These are phyloP conservation scores for Spilarctia lutea DNA, from an alignment of 2,888 invertebrate species.

Conservation along the genomic window DNA sequence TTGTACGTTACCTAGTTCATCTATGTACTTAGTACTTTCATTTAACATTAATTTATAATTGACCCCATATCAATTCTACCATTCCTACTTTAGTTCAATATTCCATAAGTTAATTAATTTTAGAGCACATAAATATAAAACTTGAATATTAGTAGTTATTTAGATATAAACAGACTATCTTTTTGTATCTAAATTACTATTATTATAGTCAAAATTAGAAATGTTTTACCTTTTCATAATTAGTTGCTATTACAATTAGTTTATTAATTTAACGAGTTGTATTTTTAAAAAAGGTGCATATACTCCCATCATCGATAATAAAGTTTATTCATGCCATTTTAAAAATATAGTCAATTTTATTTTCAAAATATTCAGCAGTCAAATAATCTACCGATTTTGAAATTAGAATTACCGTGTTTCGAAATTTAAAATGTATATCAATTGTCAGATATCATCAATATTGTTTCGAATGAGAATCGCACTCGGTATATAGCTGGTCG, in stretches of 20 bases:
- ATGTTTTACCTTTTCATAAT: background rate
- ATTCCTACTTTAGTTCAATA: background rate
- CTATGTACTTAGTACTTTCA: too few relatives aligned
- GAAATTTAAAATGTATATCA: constrained; percentile 10
- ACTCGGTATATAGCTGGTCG: constrained; percentile 32
- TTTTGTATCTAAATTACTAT: too few relatives aligned
- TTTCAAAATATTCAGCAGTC: background rate
- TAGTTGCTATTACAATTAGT: background rate
- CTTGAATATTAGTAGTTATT: too few relatives aligned
- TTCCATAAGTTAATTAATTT: background rate
- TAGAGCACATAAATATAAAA: background rate
- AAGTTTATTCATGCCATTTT: background rate
- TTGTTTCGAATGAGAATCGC: constrained; percentile 41
- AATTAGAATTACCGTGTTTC: background rate
- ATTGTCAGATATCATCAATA: constrained; percentile 18
- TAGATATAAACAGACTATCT: too few relatives aligned
- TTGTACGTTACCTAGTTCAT: background rate
- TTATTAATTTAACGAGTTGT: too few relatives aligned
- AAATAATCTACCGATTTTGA: background rate
- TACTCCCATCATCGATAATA: background rate
- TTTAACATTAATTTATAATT: background rate
- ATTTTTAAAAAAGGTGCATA: too few relatives aligned
- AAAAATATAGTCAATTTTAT: background rate
- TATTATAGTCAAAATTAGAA: background rate
- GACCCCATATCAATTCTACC: background rate